A percentile compares a stretch with the other conserved stretches of the same genome.
These are phyloP conservation scores for Melanotaenia trifasciata DNA, from an alignment of 2,797 vertebrate genomes.

Conservation along the genomic window DNA sequence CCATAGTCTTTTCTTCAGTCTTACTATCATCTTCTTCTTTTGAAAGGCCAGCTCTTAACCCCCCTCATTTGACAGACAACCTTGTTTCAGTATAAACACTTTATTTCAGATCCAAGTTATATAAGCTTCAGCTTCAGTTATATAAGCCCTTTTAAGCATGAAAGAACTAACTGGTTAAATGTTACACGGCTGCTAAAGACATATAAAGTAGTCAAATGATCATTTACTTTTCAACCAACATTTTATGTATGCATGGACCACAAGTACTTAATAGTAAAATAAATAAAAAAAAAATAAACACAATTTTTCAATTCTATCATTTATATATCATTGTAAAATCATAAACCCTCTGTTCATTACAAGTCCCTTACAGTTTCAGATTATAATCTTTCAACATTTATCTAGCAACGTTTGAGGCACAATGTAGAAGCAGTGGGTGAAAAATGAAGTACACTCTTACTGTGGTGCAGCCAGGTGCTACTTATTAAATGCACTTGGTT, in stretches of 20 bases:
- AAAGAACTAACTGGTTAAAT: not conserved
- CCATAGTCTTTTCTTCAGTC: not conserved
- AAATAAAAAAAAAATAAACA: not conserved
- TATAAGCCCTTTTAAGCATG: not conserved
- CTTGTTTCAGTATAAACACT: not conserved
- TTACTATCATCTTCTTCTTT: not conserved
- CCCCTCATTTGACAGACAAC: not conserved
- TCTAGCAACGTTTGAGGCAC: not conserved
- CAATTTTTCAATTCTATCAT: not conserved
- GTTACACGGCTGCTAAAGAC: not conserved
- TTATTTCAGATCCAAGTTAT: not conserved
- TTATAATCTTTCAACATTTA: not conserved
- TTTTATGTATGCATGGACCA: not conserved
- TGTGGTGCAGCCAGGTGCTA: not conserved
- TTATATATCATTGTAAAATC: not conserved
- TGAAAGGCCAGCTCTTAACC: not conserved
- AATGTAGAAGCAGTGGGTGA: not conserved
- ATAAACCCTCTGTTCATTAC: not conserved
- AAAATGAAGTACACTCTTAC: not conserved
- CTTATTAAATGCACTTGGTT: not conserved
- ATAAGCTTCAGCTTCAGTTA: not conserved
- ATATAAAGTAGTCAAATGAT: not conserved
- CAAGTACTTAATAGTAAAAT: not conserved
- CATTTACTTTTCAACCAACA: not conserved
- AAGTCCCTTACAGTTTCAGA: not conserved